Evolutionary conservation across 2,888 invertebrate genomes (phyloP), one percentile per base, ranked within the genome.

Genomic region (Cheilosia urbana): DNA sequence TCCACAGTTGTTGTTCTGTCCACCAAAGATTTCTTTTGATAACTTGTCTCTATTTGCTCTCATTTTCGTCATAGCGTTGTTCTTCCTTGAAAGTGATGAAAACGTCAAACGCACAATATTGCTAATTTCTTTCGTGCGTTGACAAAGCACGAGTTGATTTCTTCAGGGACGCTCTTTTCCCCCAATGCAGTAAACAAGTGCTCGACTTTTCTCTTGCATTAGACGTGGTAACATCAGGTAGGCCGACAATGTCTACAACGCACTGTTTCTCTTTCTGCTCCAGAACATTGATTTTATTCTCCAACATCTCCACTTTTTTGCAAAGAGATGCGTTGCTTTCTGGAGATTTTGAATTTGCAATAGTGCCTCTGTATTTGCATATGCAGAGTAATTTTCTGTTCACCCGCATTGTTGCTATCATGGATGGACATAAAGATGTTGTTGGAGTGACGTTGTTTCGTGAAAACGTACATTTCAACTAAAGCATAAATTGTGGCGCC

Each of bases 1-100:
- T 42, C 42, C 55, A 37, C 17, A 19, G 51, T 68, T 55, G 40
- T 19, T 68, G 55, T 40, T 21, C 0, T 37, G 55, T 53, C 13
- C 17, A 9, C 66, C 30, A 51, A 34, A 66, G 40, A 40, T 40
- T 40, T 40, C 13, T 4, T 40, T 40, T 9, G 40, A 11, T 40
- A 40, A 1, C 5, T 27, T 27, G 24, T 24, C 24, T 24, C 2
- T 24, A 24, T 24, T 24, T 24, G 24, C 24, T n/a, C n/a, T n/a
- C n/a, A n/a, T n/a, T n/a, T n/a, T n/a, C n/a, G n/a, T n/a, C n/a
- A n/a, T n/a, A n/a, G 0, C 24, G 24, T 45, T 45, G 49, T 49
- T 19, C 49, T 49, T 49, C 21, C 49, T 1, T 45, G 45, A 45
- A 2, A 45, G 45, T 17, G 45, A 45, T 17, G 45, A 45, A 45